Evolutionary conservation across 2,797 vertebrate genomes (phyloP), one percentile per base, ranked within the genome.

Genomic region (Mormyrus proboscirostris): DNA sequence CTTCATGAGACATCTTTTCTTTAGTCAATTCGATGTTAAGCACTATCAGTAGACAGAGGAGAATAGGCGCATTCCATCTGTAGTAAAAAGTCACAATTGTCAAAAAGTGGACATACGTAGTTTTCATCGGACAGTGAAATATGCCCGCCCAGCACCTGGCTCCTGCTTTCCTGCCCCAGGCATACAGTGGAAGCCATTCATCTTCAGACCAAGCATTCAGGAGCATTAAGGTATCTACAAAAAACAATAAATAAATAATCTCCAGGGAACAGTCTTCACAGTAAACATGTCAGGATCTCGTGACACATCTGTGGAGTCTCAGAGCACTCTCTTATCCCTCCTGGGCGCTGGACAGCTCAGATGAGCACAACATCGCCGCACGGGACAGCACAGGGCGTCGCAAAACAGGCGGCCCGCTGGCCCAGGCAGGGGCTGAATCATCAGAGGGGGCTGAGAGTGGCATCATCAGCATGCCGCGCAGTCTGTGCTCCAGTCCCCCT

Each of bases 391-490:
- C 44, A 1, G 14, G 38, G 62, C 19, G 83, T 50, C 16, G 59
- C 29, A 44, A 38, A 50, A 73, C 88, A 86, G 53, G 88, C 44
- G 57, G 83, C 29, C 55, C 38, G 55, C 7, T 1, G 38, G 88
- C 22, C 51, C 22, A 51, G 55, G 49, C 44, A 38, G 89, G 44
- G 57, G 50, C 53, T 86, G 89, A 88, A 88, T 90, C 90, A 89
- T 89, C 88, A 38, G 51, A 59, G 89, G 88, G 65, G 49, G 82
- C 51, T 73, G 84, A 82, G 84, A 89, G 41, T 25, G 83, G 44
- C 84, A 90, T 90, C 84, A 89, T 90, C 86, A 55, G 88, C 83
- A 50, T 55, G 76, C 62, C 10, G 82, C 10, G 6, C 19, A 89
- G 84, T 84, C 84, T 79, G 88, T 51, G 47, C 51, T 10, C 69